Percentiles rank a stretch among this genome's conserved stretches.
Conservation (phyloP, 2,888 invertebrate species). For the Pherbina coryleti region DNA sequence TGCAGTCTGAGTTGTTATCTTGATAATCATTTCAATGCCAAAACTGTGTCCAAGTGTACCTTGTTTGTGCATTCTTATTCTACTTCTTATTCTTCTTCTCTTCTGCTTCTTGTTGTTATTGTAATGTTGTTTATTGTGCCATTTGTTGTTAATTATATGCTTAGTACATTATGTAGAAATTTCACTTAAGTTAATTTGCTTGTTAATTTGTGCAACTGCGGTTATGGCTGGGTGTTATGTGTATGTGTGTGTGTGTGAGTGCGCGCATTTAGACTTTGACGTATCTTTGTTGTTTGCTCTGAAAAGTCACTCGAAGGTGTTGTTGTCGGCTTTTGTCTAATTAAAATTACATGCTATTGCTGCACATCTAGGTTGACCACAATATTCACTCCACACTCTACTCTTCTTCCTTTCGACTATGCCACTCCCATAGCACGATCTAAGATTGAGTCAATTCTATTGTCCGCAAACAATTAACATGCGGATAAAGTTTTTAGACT, state of each 20-base stretch:
- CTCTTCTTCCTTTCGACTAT: neutral
- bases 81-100: neutral
- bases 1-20: neutral
- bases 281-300: conserved; percentile 24
- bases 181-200: conserved; percentile 30
- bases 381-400: neutral
- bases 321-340: conserved; percentile 51
- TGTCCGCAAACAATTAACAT: conserved; percentile 3
- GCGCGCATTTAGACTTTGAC: neutral
- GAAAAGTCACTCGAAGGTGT: conserved; percentile 47
- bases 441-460: neutral
- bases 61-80: neutral
- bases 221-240: neutral
- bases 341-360: conserved; percentile 48
- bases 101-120: neutral
- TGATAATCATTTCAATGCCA: conserved; percentile 21
- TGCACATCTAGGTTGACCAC: neutral
- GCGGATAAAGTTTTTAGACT: conserved; percentile 7
- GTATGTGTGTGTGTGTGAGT: neutral
- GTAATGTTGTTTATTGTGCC: neutral
- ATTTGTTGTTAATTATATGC: conserved; percentile 19
- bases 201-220: conserved; percentile 2
- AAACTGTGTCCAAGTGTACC: neutral
- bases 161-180: conserved; percentile 12
- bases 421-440: no score